A percentile compares a stretch with the other conserved stretches of the same genome.
Conservation (phyloP, 2,888 invertebrate genomes). For the Electrophaes corylata region DNA sequence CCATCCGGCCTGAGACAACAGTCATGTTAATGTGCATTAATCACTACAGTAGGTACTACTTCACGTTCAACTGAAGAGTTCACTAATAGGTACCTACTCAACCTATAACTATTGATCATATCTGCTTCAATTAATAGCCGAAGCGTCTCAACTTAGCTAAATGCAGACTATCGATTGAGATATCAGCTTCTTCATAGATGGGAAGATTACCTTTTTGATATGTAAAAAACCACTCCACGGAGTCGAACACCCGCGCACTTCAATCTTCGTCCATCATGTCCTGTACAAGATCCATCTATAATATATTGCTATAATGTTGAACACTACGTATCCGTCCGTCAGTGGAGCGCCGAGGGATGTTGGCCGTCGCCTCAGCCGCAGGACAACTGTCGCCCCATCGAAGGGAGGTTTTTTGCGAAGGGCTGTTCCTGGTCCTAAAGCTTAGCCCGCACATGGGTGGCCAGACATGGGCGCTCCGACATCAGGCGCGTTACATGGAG, state of each 20-base stretch:
- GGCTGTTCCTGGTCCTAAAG: constrained; percentile 98
- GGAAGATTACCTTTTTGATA: constrained; percentile 32
- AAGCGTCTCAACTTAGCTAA: not conserved
- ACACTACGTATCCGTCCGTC: constrained; percentile 32
- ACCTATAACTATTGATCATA: not conserved
- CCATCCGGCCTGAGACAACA: no score
- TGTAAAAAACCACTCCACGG: constrained; percentile 19
- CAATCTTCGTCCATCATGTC: constrained; percentile 41
- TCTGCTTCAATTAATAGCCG: not conserved
- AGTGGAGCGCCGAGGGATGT: constrained; percentile 38
- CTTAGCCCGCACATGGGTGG: constrained; percentile 95
- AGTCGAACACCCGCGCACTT: constrained; percentile 25
- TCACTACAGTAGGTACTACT: no score
- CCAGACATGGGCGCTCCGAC: constrained; percentile 51
- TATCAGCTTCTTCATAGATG: not conserved
- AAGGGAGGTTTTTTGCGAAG: constrained; percentile 98
- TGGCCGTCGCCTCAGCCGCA: constrained; percentile 35
- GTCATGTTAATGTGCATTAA: no score
- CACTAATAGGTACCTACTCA: not conserved
- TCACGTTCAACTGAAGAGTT: no score
- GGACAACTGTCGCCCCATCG: constrained; percentile 97
- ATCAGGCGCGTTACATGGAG: constrained; percentile 67
- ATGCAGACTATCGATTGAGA: not conserved
- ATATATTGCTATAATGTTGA: constrained; percentile 44
- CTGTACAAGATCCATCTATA: constrained; percentile 55